Conservation (phyloP, 2,797 vertebrate species). For the Falco berigora region DNA sequence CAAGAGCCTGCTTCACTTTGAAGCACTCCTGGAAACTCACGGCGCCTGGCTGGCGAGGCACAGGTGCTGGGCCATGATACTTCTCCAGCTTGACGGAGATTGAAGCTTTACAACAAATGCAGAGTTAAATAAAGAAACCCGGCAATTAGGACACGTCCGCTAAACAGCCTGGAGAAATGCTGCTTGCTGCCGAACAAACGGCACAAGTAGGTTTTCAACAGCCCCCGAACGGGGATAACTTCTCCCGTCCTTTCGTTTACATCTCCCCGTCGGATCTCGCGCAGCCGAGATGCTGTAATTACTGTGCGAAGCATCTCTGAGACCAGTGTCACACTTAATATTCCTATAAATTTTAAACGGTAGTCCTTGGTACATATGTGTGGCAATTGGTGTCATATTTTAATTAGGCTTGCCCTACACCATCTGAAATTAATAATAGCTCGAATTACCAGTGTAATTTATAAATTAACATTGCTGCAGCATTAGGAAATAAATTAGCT, state of each 20-base stretch:
- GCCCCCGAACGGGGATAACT: neutral
- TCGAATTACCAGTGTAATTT: conserved; percentile 80
- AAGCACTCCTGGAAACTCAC: neutral
- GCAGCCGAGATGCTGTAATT: conserved; percentile 53
- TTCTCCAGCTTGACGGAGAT: neutral
- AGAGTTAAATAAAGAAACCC: neutral
- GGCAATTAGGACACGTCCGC: neutral
- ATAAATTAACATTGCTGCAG: conserved; percentile 78
- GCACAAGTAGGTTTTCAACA: neutral
- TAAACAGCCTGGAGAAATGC: neutral
- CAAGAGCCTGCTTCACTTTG: neutral
- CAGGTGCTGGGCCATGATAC: neutral
- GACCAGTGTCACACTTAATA: conserved; percentile 76
- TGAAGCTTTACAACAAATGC: rapidly evolving
- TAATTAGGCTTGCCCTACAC: conserved; percentile 81
- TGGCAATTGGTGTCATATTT: conserved; percentile 81
- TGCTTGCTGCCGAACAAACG: neutral
- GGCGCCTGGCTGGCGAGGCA: rapidly evolving
- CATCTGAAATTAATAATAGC: conserved; percentile 83
- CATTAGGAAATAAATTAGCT: conserved; percentile 79
- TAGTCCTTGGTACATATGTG: conserved; percentile 77
- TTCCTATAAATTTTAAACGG: conserved; percentile 79
- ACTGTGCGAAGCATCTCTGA: conserved; percentile 47
- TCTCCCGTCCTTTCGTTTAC: neutral
- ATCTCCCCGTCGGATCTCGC: neutral